These are phyloP conservation scores for Mustelus asterias DNA, from an alignment of 2,113 vertebrate species.

Conservation along the genomic window DNA sequence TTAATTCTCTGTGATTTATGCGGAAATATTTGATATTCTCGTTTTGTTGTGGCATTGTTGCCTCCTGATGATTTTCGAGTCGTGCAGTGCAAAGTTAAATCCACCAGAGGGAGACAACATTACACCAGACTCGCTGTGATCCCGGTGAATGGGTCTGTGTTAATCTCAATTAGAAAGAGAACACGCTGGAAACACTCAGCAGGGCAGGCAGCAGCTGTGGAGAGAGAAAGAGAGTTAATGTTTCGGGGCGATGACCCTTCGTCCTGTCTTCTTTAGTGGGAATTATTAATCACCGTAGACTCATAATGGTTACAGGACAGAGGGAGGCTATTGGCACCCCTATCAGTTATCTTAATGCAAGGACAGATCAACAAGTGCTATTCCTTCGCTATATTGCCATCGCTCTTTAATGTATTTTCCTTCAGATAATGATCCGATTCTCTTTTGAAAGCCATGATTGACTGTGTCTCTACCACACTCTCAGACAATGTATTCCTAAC, in stretches of 20 bases:
- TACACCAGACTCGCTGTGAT: background rate
- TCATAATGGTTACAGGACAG: background rate
- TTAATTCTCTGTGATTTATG: background rate
- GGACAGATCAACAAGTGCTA: too few species aligned
- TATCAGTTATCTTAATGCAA: background rate
- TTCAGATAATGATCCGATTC: background rate
- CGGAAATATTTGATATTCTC: background rate
- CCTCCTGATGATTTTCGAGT: background rate
- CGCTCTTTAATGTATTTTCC: too few species aligned
- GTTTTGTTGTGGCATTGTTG: background rate
- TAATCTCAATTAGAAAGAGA: background rate
- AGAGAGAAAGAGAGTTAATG: background rate
- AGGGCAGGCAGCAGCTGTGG: background rate
- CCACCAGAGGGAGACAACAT: slow-evolving; percentile 12
- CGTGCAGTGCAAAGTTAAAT: background rate
- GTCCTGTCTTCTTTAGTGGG: background rate
- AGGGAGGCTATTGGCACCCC: too few species aligned
- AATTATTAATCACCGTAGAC: background rate
- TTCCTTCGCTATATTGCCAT: background rate
- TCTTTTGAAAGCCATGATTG: background rate
- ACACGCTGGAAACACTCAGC: background rate
- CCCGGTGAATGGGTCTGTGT: background rate
- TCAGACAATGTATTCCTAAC: background rate
- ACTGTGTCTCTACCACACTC: background rate
- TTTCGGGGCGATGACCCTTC: background rate